Percentiles rank a stretch among this genome's conserved stretches.
Evolutionary conservation across 2,888 invertebrate genomes (phyloP).

Genomic region (Andricus curvator): DNA sequence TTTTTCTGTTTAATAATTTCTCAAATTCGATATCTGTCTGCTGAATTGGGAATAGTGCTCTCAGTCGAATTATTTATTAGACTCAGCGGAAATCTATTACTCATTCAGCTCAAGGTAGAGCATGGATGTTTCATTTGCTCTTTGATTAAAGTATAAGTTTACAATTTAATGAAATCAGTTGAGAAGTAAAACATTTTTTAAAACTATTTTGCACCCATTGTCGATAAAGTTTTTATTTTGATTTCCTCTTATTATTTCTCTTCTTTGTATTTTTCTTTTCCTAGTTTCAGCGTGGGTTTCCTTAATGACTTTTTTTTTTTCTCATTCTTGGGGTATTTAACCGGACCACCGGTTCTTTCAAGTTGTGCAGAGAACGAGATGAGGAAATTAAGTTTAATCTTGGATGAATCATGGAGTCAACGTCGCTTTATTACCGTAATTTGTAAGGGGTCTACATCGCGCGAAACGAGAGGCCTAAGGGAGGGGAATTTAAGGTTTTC

Average conservation of each 20-base stretch:
- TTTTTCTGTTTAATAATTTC: no score
- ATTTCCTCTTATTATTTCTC: slow-evolving; percentile 10
- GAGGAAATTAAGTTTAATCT: slow-evolving; percentile 60
- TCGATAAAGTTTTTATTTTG: not conserved
- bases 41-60: no score
- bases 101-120: no score
- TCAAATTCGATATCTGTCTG: no score
- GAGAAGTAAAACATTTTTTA: not conserved
- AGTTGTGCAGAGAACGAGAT: slow-evolving; percentile 51
- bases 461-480: slow-evolving; percentile 23
- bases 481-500: slow-evolving; percentile 27
- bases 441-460: slow-evolving; percentile 54
- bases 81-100: no score
- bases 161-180: not conserved
- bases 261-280: slow-evolving; percentile 43
- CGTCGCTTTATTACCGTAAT: slow-evolving; percentile 57
- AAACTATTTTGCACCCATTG: no score
- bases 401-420: slow-evolving; percentile 59
- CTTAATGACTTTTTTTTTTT: slow-evolving; percentile 54
- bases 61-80: no score
- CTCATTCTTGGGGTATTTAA: slow-evolving; percentile 44
- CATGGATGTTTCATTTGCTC: no score
- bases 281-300: slow-evolving; percentile 52
- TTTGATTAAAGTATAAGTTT: not conserved
- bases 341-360: slow-evolving; percentile 38